Percentiles rank a stretch among this genome's conserved stretches.
phyloP scores from a whole-genome alignment of 2,888 invertebrate species.

The Drosophila paranaensis region DNA sequence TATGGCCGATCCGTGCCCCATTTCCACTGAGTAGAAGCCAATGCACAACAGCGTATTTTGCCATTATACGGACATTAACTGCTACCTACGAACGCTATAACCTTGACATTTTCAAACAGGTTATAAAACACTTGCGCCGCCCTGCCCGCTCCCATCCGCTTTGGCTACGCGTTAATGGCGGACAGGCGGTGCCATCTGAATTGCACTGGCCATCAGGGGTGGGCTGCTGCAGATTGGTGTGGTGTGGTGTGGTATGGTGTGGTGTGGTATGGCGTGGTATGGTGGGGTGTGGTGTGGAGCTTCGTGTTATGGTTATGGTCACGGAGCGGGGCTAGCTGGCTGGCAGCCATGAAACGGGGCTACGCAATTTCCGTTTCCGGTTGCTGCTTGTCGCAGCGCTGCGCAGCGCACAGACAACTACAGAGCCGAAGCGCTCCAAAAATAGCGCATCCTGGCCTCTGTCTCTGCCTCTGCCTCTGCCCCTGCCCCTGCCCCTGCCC shows the following conservation, averaged over 20 bases:
- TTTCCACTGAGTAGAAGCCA: background rate
- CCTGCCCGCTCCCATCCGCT: background rate
- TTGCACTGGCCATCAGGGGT: slow-evolving; percentile 3
- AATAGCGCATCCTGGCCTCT: slow-evolving; percentile 34
- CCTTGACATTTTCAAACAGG: slow-evolving; percentile 60
- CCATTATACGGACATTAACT: slow-evolving; percentile 48
- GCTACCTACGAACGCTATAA: slow-evolving; percentile 27
- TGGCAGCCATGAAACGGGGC: slow-evolving; percentile 53
- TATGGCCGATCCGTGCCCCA: slow-evolving; percentile 9
- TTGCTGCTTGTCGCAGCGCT: slow-evolving; percentile 58
- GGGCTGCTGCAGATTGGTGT: slow-evolving; percentile 17
- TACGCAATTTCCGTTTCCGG: slow-evolving; percentile 79
- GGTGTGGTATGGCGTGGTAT: slow-evolving; percentile 52
- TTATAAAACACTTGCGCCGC: slow-evolving; percentile 50
- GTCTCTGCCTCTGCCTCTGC: background rate
- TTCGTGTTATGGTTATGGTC: slow-evolving; percentile 60
- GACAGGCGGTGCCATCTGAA: slow-evolving; percentile 45
- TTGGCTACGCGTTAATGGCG: slow-evolving; percentile 64
- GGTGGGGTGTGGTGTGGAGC: slow-evolving; percentile 24
- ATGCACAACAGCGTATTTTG: slow-evolving; percentile 30
- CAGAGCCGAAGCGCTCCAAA: slow-evolving; percentile 47
- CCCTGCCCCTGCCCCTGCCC: background rate
- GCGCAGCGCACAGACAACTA: slow-evolving; percentile 51
- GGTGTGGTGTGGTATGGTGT: slow-evolving; percentile 30
- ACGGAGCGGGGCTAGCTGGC: slow-evolving; percentile 26